phyloP scores from a whole-genome alignment of 1,140 invertebrate species.

The Lanistes nyassanus region DNA sequence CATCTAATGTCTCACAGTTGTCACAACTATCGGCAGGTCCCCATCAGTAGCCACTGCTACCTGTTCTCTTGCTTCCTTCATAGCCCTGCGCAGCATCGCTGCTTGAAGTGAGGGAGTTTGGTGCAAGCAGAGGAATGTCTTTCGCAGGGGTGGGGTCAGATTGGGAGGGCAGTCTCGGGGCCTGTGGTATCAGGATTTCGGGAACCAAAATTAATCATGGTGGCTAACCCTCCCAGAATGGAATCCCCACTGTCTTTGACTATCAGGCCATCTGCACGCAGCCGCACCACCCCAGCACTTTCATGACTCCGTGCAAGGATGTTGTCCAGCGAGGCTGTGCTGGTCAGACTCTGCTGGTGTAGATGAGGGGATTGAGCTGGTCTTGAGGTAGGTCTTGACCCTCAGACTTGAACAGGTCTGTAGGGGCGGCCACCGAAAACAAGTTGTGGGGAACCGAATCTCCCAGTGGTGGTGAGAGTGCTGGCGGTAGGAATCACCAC shows the following conservation, averaged over 20 bases:
- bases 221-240: background rate
- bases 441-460: no score
- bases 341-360: background rate
- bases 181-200: no score
- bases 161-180: background rate
- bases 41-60: background rate
- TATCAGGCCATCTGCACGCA: slow-evolving; percentile 7
- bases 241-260: slow-evolving; percentile 12
- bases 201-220: background rate
- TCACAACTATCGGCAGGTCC: background rate
- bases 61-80: background rate
- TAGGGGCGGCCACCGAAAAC: no score
- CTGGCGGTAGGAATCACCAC: no score
- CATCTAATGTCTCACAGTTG: slow-evolving; percentile 44
- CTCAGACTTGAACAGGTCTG: no score
- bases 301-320: background rate
- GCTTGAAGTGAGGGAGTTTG: slow-evolving; percentile 13
- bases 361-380: no score
- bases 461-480: no score
- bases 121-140: slow-evolving; percentile 28
- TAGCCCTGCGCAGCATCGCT: background rate
- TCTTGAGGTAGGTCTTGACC: no score
- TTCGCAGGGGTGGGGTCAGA: slow-evolving; percentile 16
- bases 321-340: background rate
- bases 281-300: background rate